A percentile compares a stretch with the other conserved stretches of the same genome.
Evolutionary conservation across 2,113 vertebrate species (phyloP).

Genomic region (Chlorocebus sabaeus): DNA sequence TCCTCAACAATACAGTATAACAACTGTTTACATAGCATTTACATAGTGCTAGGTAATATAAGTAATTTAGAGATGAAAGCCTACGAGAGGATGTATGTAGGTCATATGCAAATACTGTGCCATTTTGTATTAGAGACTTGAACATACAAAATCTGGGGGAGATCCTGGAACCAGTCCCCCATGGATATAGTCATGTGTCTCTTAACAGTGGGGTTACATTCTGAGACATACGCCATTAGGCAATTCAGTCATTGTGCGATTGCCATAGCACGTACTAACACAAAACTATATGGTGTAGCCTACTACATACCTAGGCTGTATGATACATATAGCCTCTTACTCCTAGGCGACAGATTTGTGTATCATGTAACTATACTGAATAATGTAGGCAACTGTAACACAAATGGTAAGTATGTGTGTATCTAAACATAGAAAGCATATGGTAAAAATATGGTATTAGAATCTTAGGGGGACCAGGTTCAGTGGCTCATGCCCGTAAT

Average conservation of each 20-base stretch:
- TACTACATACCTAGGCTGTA: background rate
- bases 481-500: too few relatives aligned
- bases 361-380: background rate
- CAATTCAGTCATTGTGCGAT: background rate
- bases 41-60: background rate
- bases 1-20: background rate
- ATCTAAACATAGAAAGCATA: background rate
- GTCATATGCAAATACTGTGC: background rate
- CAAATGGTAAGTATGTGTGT: background rate
- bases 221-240: background rate
- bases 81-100: background rate
- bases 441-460: background rate
- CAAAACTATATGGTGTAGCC: background rate
- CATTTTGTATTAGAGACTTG: background rate
- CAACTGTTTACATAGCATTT: background rate
- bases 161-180: background rate
- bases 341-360: background rate
- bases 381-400: background rate
- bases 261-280: background rate
- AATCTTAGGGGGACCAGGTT: background rate
- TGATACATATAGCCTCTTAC: background rate
- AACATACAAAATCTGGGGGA: background rate
- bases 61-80: background rate
- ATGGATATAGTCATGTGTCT: background rate
- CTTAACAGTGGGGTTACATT: background rate